Evolutionary conservation across 2,888 invertebrate species (phyloP), one percentile per base, ranked within the genome.

Genomic region (Theretra japonica): DNA sequence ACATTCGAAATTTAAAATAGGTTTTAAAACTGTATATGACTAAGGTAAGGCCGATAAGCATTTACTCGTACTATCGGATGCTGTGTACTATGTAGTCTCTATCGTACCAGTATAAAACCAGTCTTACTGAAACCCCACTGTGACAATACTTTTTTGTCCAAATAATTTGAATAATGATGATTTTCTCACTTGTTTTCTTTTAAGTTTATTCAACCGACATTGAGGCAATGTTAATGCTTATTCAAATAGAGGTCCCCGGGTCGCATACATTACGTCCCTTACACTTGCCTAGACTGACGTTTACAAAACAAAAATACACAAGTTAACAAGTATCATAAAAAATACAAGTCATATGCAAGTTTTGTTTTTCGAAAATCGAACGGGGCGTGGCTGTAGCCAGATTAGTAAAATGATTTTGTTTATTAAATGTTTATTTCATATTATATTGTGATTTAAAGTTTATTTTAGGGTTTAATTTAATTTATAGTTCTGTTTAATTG

Each of bases 121-220:
- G 28, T 28, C 5, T 28, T 28, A 28, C 28, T 2, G 4, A 11
- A 11, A 41, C 15, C 23, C 41, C 4, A 41, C 33, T 17, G 65
- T 15, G 65, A 65, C 48, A 65, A 41, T 33, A 17, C 4, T 48
- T 62, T 62, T 62, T 62, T 41, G 21, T 41, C 41, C 15, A 41
- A 21, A 62, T 21, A 21, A 53, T 53, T 53, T n/a, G 7, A 33
- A 41, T 21, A 65, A 58, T 56, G 11, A 21, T 71, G 70, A 72
- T 70, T 76, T 75, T 75, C 74, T 73, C 72, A 75, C 70, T 72
- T 76, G 74, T 79, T 80, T 78, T 79, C 75, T 82, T 81, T 80
- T 75, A 80, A 87, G 87, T 90, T 88, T 88, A 82, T 89, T 90
- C 86, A 88, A 88, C 88, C 81, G 81, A 70, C 74, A 73, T 70